Evolutionary conservation across 1,140 invertebrate species (phyloP).

Genomic region (Sminthurides bifidus): DNA sequence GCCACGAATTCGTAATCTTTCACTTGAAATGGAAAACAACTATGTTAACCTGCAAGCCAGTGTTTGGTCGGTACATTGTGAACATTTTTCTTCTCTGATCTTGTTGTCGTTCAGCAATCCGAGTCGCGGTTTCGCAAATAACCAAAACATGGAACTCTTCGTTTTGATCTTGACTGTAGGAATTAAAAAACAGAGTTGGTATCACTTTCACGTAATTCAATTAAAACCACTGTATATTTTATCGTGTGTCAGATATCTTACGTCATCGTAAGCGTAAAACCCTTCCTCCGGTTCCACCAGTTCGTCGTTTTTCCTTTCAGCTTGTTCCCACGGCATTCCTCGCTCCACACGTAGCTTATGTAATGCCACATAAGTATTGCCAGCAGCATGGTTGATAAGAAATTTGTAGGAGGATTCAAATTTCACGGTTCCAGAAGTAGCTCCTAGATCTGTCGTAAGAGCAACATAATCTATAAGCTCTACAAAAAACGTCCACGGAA

Average conservation of each 20-base stretch:
- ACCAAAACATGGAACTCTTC: no score
- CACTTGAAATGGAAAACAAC: slow-evolving; percentile 25
- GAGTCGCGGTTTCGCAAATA: slow-evolving; percentile 46
- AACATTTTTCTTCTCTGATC: slow-evolving; percentile 68
- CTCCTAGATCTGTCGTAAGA: slow-evolving; percentile 48
- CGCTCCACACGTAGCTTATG: slow-evolving; percentile 84
- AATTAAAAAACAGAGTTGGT: no score
- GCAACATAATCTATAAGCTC: neutral
- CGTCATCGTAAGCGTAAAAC: no score
- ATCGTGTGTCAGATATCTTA: slow-evolving; percentile 47
- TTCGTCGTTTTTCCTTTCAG: slow-evolving; percentile 55
- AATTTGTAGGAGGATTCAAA: slow-evolving; percentile 64
- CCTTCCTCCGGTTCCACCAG: no score
- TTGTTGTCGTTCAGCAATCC: slow-evolving; percentile 39
- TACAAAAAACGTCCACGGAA: neutral
- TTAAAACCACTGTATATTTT: slow-evolving; percentile 31
- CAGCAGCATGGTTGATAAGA: slow-evolving; percentile 73
- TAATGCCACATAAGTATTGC: no score
- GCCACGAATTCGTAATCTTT: no score
- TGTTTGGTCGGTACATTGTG: slow-evolving; percentile 55
- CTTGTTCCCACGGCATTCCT: slow-evolving; percentile 83
- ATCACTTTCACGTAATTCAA: slow-evolving; percentile 72
- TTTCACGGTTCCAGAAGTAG: slow-evolving; percentile 65
- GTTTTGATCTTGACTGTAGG: no score
- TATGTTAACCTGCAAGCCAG: slow-evolving; percentile 46